phyloP scores from a whole-genome alignment of 35 echinoderm and acorn worm species.

The Heliocidaris erythrogramma region DNA sequence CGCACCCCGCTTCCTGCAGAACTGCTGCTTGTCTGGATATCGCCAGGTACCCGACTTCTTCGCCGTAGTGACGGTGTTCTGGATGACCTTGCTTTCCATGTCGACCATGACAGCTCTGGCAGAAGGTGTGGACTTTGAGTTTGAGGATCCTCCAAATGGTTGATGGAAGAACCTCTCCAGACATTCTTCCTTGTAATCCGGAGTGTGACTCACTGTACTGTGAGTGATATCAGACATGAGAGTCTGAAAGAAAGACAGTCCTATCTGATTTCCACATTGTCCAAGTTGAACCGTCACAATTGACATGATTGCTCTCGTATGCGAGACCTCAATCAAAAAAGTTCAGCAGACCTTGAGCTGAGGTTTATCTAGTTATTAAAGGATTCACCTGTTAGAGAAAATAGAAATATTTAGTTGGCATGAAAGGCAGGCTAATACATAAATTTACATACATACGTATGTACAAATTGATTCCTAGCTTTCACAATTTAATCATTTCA shows the following conservation, averaged over 20 bases:
- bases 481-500: too few species aligned
- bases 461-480: too few species aligned
- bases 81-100: conserved; percentile 88
- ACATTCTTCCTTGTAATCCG: conserved; percentile 54
- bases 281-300: conserved; percentile 88
- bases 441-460: too few species aligned
- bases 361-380: background rate
- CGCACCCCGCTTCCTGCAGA: conserved; percentile 81
- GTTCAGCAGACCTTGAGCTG: background rate
- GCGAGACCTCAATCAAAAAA: background rate
- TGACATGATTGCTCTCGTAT: conserved; percentile 62
- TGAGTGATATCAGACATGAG: conserved; percentile 73
- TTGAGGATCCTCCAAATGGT: conserved; percentile 26
- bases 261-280: conserved; percentile 98
- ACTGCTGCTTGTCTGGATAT: conserved; percentile 67
- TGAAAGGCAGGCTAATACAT: too few species aligned
- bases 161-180: conserved; percentile 49
- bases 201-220: conserved; percentile 1
- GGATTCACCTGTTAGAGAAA: background rate
- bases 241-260: conserved; percentile 76
- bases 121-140: conserved; percentile 42
- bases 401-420: background rate
- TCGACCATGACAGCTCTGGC: conserved; percentile 94
- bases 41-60: conserved; percentile 79
- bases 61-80: conserved; percentile 59